Evolutionary conservation across 1,140 invertebrate genomes (phyloP), one percentile per base, ranked within the genome.

Genomic region (Nomia melanderi): DNA sequence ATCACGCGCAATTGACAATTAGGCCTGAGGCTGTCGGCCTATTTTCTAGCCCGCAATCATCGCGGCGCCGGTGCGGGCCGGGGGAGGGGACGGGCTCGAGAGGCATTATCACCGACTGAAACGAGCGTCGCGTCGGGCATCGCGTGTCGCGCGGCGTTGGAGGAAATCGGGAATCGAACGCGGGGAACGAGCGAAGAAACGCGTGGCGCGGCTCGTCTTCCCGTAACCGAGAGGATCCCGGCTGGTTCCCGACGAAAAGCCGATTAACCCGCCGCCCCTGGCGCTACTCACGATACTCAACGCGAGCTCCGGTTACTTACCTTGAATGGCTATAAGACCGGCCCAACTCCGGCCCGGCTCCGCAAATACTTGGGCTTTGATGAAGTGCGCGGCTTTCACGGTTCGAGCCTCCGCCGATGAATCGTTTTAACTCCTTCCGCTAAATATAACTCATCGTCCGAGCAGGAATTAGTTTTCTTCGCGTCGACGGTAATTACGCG

Each of bases 251-350:
- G 27, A 41, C 79, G 75, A 82, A 78, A 83, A 83, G 69, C 80
- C 82, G 81, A 83, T 83, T 83, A 83, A 73, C 70, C 57, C 69
- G 53, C 56, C 77, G 54, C 56, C 70, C 29, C 69, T 50, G 79
- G 76, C 75, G 50, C 64, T 79, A 79, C 78, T 83, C 81, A 74
- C 77, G 82, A 73, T 82, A 83, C 81, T 83, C 82, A 79, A 83
- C 70, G 74, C 66, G 80, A 78, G 70, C 80, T 83, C 70, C 75
- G 69, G 75, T 82, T 83, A 83, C 69, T 82, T 69, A 77, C 57
- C 75, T 75, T 62, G 81, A 74, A 82, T 79, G 71, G 81, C 54
- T 73, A 59, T 78, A 66, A 78, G 72, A 57, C 70, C 47, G 47
- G 47, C 41, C 41, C 41, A n/a, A n/a, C n/a, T n/a, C n/a, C 33